Evolutionary conservation across 92 coral and sea anemone genomes (phyloP).

Genomic region (Galaxea fascicularis): DNA sequence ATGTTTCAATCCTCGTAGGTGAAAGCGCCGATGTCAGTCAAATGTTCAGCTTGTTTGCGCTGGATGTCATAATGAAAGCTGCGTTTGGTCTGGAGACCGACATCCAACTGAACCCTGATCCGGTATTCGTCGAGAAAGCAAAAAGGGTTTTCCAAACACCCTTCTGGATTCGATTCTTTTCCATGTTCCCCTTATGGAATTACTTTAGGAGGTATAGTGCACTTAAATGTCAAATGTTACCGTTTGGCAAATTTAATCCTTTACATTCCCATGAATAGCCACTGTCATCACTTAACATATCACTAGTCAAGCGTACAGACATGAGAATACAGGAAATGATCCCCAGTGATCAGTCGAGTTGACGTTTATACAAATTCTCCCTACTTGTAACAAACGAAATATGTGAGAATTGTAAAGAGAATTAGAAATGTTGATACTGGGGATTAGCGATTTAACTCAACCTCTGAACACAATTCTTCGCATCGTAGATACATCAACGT

Average conservation of each 20-base stretch:
- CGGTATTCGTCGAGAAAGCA: conserved; percentile 50
- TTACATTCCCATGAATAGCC: too few relatives aligned
- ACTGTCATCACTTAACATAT: too few relatives aligned
- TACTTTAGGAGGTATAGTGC: conserved; percentile 26
- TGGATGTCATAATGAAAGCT: conserved; percentile 77
- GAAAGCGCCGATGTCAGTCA: conserved; percentile 59
- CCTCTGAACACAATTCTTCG: neutral
- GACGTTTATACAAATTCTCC: too few relatives aligned
- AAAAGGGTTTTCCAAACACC: conserved; percentile 44
- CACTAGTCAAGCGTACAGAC: too few relatives aligned
- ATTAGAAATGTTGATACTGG: too few relatives aligned
- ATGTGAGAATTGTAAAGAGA: too few relatives aligned
- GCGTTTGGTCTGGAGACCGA: conserved; percentile 73
- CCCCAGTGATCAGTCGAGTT: too few relatives aligned
- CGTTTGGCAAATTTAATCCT: neutral
- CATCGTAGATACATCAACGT: conserved; percentile 9
- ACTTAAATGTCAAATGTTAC: too few relatives aligned
- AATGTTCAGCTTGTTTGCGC: conserved; percentile 65
- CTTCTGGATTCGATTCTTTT: conserved; percentile 50
- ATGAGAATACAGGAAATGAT: too few relatives aligned
- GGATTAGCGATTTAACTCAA: too few relatives aligned
- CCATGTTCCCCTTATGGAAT: conserved; percentile 69
- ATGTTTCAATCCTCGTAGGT: conserved; percentile 18
- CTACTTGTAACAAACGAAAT: too few relatives aligned
- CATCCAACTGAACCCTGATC: conserved; percentile 62